Base-by-base conservation (phyloP, 2,888 invertebrate species). In the Drosophila setosimentum region DNA sequence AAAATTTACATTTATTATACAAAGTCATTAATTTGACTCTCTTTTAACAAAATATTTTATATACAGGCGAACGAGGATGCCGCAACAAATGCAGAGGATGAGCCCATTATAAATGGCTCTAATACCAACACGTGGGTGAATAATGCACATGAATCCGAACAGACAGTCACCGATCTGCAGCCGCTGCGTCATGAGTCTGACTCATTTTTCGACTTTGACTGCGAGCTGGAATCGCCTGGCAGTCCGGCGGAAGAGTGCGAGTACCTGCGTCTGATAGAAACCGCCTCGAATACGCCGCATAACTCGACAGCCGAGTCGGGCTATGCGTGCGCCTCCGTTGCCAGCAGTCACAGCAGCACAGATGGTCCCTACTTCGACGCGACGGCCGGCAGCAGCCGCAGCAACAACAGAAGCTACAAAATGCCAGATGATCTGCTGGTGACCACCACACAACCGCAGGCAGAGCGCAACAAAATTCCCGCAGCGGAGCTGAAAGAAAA, bases 201-300 rank as follows among this genome's bases (percentile, higher is more conserved):
- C 82, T 94, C 95, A 8, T 95, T 94, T 88, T 95, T 95, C 89
- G 95, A 96, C 92, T 95, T 95, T 81, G 95, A 95, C 84, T 93
- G 95, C 81, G 95, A 95, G 80, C 94, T 95, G 94, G 96, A 95
- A 76, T 95, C 95, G 73, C 95, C 96, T 0, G 95, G 95, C 58
- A 96, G 96, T 81, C 96, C 96, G 0, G 95, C 94, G 57, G 96
- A 96, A 76, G 94, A 95, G 81, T 93, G 93, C 77, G 95, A 95
- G 91, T 93, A 94, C 68, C 94, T 94, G 69, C 91, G 93, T 74
- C 87, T 93, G 55, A 93, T 93, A 87, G 93, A 89, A 93, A 95
- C 94, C 83, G 94, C 94, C 83, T 94, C 94, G 80, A 94, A 94
- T 74, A 94, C 94, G 72, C 93, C 94, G 32, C 94, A 94, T 76